These are phyloP conservation scores for Trichacis sp. DNA, from an alignment of 2,888 invertebrate species.

Conservation along the genomic window DNA sequence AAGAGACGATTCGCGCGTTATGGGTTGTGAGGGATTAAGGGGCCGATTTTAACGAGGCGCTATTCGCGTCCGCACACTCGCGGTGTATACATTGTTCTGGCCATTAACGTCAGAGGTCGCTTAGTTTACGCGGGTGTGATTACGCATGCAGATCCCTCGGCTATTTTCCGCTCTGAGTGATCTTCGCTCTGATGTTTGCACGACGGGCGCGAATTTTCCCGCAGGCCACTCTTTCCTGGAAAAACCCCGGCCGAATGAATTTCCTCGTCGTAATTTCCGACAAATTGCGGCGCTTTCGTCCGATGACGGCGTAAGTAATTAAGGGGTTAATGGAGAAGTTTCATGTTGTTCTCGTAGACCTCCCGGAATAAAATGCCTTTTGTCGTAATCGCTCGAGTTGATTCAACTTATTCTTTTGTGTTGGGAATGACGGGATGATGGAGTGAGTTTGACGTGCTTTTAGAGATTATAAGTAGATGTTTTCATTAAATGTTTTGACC, in stretches of 20 bases:
- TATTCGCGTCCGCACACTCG: conserved; percentile 3
- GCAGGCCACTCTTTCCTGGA: neutral
- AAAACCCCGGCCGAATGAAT: neutral
- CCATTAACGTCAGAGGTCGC: neutral
- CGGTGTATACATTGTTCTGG: conserved; percentile 4
- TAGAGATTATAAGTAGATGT: too few species aligned
- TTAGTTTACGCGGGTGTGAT: neutral
- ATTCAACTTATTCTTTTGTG: too few species aligned
- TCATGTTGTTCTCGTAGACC: neutral
- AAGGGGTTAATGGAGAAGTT: conserved; percentile 1
- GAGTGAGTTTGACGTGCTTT: too few species aligned
- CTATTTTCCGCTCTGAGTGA: neutral
- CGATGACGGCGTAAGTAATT: neutral
- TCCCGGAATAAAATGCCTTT: neutral
- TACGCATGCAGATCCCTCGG: neutral
- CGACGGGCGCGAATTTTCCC: neutral
- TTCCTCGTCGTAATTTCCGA: neutral
- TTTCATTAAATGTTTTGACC: too few species aligned
- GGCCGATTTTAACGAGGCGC: conserved; percentile 1
- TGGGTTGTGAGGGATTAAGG: too few species aligned
- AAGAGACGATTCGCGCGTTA: too few species aligned
- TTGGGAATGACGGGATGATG: too few species aligned
- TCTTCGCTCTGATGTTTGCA: neutral
- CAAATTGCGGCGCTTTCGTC: neutral
- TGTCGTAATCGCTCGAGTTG: too few species aligned